Evolutionary conservation across 2,113 vertebrate species (phyloP).

Genomic region (Psammodynastes pulverulentus): DNA sequence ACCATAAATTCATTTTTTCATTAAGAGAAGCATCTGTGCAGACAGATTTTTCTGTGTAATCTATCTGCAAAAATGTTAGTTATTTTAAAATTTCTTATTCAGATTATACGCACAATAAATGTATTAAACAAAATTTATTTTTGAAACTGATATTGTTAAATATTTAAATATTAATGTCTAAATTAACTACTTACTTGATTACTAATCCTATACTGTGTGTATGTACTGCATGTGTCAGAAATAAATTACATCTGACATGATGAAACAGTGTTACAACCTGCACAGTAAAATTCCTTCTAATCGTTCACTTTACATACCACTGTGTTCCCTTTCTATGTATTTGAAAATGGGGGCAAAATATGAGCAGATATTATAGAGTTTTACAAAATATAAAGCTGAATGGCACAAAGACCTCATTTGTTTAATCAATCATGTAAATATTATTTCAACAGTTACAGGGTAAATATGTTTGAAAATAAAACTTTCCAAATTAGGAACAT

Average conservation of each 20-base stretch:
- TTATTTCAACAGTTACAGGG: constrained; percentile 11
- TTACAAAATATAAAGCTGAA: background rate
- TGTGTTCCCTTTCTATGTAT: background rate
- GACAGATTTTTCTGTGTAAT: background rate
- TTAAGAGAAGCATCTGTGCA: background rate
- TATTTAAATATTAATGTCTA: no score
- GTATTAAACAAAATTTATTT: background rate
- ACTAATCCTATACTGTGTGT: background rate
- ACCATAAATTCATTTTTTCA: background rate
- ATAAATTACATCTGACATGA: background rate
- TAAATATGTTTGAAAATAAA: constrained; percentile 17
- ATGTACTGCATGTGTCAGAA: background rate
- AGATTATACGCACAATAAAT: background rate
- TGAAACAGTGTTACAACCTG: background rate
- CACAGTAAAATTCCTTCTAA: background rate
- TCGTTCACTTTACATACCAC: background rate
- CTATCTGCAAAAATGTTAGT: background rate
- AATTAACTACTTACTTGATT: background rate
- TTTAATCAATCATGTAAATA: background rate
- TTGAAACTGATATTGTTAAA: background rate
- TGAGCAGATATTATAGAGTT: background rate
- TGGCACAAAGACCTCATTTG: background rate
- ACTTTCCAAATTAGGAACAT: background rate
- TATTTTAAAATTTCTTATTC: background rate
- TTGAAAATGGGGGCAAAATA: background rate